Evolutionary conservation across 2,888 invertebrate species (phyloP).

Genomic region (Julus scanicus): DNA sequence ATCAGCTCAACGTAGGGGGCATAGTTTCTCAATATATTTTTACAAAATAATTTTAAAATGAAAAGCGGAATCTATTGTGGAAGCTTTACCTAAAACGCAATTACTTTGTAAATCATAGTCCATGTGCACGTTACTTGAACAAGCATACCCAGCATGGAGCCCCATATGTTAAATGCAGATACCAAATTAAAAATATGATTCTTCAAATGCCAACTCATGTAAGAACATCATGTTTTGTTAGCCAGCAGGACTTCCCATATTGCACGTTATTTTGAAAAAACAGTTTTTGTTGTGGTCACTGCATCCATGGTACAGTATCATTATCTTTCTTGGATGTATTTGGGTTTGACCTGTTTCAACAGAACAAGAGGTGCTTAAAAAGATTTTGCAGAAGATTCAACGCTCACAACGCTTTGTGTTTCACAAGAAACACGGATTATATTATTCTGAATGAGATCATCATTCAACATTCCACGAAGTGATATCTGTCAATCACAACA

Average conservation of each 20-base stretch:
- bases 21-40: background rate
- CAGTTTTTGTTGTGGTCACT: background rate
- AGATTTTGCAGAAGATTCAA: background rate
- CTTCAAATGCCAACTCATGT: background rate
- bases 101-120: background rate
- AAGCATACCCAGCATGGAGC: background rate
- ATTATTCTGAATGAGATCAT: background rate
- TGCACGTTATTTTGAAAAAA: background rate
- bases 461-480: background rate
- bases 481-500: background rate
- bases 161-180: background rate
- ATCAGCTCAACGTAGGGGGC: slow-evolving; percentile 3
- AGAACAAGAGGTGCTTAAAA: background rate
- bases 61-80: background rate
- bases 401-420: background rate
- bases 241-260: background rate
- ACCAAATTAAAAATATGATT: background rate
- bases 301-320: background rate
- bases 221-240: background rate
- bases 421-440: background rate
- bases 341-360: background rate
- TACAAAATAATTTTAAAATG: background rate
- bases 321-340: background rate
- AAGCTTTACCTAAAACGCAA: background rate
- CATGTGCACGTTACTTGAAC: background rate